Base-by-base conservation (phyloP, 2,797 vertebrate species). In the Chromobotia macracanthus region DNA sequence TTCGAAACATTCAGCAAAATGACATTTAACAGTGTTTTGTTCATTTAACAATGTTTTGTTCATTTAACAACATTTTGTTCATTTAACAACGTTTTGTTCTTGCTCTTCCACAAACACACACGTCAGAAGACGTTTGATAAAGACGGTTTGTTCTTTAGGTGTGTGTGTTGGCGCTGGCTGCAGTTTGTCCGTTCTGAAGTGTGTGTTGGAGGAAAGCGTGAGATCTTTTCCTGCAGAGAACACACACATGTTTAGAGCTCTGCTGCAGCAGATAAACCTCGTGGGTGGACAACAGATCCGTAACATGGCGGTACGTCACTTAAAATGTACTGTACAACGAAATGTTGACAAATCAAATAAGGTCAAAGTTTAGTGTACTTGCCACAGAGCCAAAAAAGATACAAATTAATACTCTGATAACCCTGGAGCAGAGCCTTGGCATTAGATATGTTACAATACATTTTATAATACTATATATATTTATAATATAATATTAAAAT, bases 201-300 rank as follows among this genome's bases (percentile, higher is more conserved):
- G 90, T 61, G 28, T 93, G 76, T 58, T 98, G 90, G 85, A 91
- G 78, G 89, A 90, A 7, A 86, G 89, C 60, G 21, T 94, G n/a
- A 53, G 78, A 0, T 77, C 91, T 76, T 83, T 93, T 13, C 88
- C 91, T 0, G 80, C 82, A 65, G 95, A 96, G 85, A 93, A 95
- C 85, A 94, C 91, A 0, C 93, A 92, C 75, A 85, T 93, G 5
- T 94, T 94, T 87, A 63, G 8, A 66, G 94, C 95, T 19, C 88
- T 98, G 53, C 82, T 94, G 80, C 87, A 93, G 63, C 95, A 96
- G 44, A 89, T 97, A 82, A 82, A 80, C 61, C 91, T 89, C 64
- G 85, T 98, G 75, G 96, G 92, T 0, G 94, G 94, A 80, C 91
- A 92, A 78, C 97, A 97, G 93, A 95, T 96, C 87, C 93, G 94